These are phyloP conservation scores for Armadillidium nasatum DNA, from an alignment of 1,140 invertebrate species.

Conservation along the genomic window DNA sequence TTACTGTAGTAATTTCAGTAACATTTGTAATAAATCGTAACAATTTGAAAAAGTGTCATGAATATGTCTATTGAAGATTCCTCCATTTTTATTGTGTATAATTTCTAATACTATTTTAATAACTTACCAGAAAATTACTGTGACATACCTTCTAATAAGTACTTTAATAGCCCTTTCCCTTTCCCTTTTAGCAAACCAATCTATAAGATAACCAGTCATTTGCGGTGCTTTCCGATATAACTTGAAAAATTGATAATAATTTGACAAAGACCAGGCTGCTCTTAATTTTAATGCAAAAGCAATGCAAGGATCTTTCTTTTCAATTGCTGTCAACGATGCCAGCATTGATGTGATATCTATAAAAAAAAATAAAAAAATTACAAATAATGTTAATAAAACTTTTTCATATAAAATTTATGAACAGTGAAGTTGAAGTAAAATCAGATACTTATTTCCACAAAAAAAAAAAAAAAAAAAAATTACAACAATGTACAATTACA, in stretches of 20 bases:
- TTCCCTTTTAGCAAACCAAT: slow-evolving; percentile 93
- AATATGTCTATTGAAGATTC: no score
- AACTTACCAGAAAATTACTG: not conserved
- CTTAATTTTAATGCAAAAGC: slow-evolving; percentile 78
- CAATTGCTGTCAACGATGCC: slow-evolving; percentile 67
- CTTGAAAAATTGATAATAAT: slow-evolving; percentile 83
- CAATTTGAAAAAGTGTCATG: no score
- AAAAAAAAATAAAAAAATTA: slow-evolving; percentile 47
- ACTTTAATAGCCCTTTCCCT: slow-evolving; percentile 81
- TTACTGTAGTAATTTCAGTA: no score
- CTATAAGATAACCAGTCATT: slow-evolving; percentile 94
- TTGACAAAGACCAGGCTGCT: slow-evolving; percentile 82
- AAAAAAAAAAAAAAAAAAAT: not conserved
- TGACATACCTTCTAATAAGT: slow-evolving; percentile 93
- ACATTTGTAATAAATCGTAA: no score
- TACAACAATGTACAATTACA: not conserved
- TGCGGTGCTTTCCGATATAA: slow-evolving; percentile 79
- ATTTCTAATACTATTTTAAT: no score
- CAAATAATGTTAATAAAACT: slow-evolving; percentile 43
- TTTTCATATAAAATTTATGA: no score
- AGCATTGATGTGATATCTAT: slow-evolving; percentile 88
- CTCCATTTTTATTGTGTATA: no score
- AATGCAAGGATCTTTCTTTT: slow-evolving; percentile 78
- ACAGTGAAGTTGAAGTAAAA: no score
- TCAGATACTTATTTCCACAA: not conserved